phyloP scores from a whole-genome alignment of 2,888 invertebrate species.

The Andrena minutula region DNA sequence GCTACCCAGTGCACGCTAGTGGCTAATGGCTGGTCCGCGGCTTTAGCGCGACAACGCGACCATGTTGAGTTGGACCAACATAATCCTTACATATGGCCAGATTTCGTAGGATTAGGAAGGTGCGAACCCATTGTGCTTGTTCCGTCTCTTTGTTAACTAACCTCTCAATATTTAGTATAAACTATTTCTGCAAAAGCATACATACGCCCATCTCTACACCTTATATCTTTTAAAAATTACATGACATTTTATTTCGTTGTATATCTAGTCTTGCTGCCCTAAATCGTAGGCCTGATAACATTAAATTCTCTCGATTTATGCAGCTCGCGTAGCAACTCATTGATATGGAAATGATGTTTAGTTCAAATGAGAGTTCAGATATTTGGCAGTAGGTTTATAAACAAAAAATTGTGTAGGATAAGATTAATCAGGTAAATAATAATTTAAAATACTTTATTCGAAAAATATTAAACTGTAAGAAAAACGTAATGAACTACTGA shows the following conservation, averaged over 20 bases:
- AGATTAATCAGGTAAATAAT: no score
- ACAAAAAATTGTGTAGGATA: no score
- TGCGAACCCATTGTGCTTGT: slow-evolving; percentile 74
- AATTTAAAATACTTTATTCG: no score
- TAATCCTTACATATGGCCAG: slow-evolving; percentile 82
- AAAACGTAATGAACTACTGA: no score
- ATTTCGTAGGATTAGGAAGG: slow-evolving; percentile 79
- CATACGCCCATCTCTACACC: slow-evolving; percentile 54
- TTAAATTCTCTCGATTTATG: no score
- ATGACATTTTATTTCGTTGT: not conserved
- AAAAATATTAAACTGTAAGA: no score
- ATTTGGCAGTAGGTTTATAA: no score
- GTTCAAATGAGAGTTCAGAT: no score
- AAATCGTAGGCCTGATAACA: no score
- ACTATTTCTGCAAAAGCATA: slow-evolving; percentile 36
- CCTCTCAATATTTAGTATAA: slow-evolving; percentile 63
- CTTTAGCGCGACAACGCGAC: slow-evolving; percentile 75
- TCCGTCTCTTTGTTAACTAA: slow-evolving; percentile 60
- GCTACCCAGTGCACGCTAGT: slow-evolving; percentile 64
- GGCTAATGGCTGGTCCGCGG: slow-evolving; percentile 78
- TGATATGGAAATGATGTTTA: no score
- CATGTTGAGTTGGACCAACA: slow-evolving; percentile 74
- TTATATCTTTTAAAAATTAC: slow-evolving; percentile 12
- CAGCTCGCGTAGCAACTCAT: no score
- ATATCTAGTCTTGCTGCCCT: not conserved